Percentiles rank a stretch among this genome's conserved stretches.
Conservation (phyloP, 2,797 vertebrate genomes). For the Sparidentex hasta region DNA sequence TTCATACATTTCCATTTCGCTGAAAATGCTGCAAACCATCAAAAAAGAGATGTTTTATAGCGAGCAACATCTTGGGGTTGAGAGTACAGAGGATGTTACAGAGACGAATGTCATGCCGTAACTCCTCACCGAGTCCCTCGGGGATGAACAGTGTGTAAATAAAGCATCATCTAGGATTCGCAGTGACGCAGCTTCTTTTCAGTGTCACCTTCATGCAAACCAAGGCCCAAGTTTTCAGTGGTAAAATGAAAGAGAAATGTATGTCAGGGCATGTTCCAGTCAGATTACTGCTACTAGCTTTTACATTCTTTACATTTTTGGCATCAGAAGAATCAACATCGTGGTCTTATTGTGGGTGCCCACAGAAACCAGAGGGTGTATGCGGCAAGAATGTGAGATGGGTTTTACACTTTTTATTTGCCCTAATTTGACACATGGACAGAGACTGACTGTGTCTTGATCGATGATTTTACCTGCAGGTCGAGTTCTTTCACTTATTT, state of each 20-base stretch:
- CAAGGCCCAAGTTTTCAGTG: conserved; percentile 38
- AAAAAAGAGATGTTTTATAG: conserved; percentile 38
- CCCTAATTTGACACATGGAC: background rate
- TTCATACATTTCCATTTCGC: conserved; percentile 36
- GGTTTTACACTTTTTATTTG: background rate
- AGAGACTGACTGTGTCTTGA: background rate
- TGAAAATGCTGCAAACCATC: conserved; percentile 35
- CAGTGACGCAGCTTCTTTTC: conserved; percentile 41
- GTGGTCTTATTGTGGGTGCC: background rate
- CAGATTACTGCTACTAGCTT: background rate
- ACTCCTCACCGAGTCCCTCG: conserved; percentile 49
- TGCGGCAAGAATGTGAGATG: background rate
- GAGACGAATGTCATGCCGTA: conserved; percentile 41
- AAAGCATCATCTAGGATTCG: conserved; percentile 57
- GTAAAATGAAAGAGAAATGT: conserved; percentile 45
- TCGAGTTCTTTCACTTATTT: background rate
- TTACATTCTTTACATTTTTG: conserved; percentile 20
- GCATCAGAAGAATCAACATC: conserved; percentile 2
- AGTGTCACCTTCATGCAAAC: conserved; percentile 61
- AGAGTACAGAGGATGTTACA: conserved; percentile 38
- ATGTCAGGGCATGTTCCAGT: conserved; percentile 21
- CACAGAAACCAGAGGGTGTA: background rate
- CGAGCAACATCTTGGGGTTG: conserved; percentile 34
- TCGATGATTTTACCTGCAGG: background rate
- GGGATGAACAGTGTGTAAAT: conserved; percentile 56